These are phyloP conservation scores for Etia nguti DNA, from an alignment of 2,113 vertebrate genomes.

Conservation along the genomic window DNA sequence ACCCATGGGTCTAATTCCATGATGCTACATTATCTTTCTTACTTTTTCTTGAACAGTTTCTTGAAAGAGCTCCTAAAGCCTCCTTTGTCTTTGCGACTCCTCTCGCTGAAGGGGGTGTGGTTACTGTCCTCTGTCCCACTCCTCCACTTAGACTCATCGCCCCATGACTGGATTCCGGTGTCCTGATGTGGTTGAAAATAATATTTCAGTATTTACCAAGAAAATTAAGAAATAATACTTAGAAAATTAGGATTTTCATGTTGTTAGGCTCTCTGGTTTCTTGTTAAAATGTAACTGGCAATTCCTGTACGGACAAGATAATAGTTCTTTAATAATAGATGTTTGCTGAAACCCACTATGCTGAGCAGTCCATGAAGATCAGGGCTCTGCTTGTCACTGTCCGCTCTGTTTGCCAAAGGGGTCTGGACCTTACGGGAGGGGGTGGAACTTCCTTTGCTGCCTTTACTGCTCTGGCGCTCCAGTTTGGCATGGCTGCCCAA, in stretches of 20 bases:
- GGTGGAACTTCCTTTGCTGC: constrained; percentile 69
- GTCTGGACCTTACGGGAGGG: constrained; percentile 74
- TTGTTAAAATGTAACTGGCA: rapidly evolving
- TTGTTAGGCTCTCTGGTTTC: neutral
- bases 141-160: constrained; percentile 71
- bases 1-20: neutral
- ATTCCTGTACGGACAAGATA: neutral
- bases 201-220: neutral
- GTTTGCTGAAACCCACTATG: constrained; percentile 39
- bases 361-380: constrained; percentile 68
- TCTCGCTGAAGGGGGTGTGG: constrained; percentile 87
- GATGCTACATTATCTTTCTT: constrained; percentile 47
- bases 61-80: constrained; percentile 96
- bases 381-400: constrained; percentile 77
- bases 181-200: constrained; percentile 49
- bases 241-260: neutral
- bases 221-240: neutral
- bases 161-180: constrained; percentile 53
- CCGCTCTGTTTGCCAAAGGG: constrained; percentile 66
- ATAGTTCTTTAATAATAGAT: neutral
- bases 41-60: constrained; percentile 99
- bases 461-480: constrained; percentile 79
- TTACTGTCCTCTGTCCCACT: constrained; percentile 80
- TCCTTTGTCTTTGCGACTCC: constrained; percentile 91
- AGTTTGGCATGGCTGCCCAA: constrained; percentile 81